Conservation (phyloP, 2,113 vertebrate genomes). For the Myotis lucifugus region DNA sequence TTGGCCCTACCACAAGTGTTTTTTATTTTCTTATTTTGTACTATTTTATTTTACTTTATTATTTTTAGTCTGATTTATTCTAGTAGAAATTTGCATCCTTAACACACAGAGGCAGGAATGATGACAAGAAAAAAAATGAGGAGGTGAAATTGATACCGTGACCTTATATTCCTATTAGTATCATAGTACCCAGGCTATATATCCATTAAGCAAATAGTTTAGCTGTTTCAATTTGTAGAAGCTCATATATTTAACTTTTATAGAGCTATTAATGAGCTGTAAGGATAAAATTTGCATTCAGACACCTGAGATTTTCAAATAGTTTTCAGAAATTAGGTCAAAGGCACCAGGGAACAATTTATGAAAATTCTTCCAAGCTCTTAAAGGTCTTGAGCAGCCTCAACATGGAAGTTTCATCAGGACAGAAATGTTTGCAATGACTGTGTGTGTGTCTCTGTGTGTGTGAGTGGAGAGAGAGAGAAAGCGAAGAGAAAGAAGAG, state of each 20-base stretch:
- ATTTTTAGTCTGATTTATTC: background rate
- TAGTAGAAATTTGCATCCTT: background rate
- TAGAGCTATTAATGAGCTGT: conserved; percentile 49
- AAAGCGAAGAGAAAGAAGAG: background rate
- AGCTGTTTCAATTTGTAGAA: conserved; percentile 47
- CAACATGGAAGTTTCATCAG: background rate
- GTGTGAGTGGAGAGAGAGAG: background rate
- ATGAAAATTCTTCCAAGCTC: conserved; percentile 36
- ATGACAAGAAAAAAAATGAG: conserved; percentile 9
- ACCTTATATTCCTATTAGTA: conserved; percentile 37
- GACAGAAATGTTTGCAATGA: background rate
- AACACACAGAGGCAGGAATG: background rate
- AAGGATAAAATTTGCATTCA: conserved; percentile 43
- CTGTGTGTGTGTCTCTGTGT: background rate
- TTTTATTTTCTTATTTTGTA: background rate
- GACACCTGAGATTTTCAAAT: conserved; percentile 44
- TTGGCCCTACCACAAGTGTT: background rate
- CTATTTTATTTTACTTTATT: background rate
- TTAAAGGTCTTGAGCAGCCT: background rate
- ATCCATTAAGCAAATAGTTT: conserved; percentile 61
- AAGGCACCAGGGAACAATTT: background rate
- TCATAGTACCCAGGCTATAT: background rate
- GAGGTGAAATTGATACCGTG: conserved; percentile 16
- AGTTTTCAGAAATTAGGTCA: conserved; percentile 60
- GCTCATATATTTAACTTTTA: conserved; percentile 60